Percentiles rank a stretch among this genome's conserved stretches.
phyloP scores from a whole-genome alignment of 2,888 invertebrate species.

The Drosophila hawaiiensis region DNA sequence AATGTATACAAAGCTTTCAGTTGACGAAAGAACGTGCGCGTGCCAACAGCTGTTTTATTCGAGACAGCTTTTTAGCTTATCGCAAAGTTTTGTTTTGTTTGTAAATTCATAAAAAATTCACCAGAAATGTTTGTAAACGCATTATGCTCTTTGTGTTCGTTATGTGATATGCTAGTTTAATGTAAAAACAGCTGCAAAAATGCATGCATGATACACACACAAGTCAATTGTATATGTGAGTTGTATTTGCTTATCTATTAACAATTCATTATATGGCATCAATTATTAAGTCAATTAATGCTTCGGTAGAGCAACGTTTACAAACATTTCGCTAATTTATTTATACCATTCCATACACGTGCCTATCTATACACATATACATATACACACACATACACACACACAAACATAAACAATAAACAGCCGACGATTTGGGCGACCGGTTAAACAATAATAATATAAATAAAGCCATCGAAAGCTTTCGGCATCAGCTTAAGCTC shows the following conservation, averaged over 20 bases:
- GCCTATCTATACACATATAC: constrained; percentile 17
- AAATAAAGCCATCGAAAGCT: constrained; percentile 26
- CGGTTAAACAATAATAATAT: neutral
- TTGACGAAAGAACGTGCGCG: constrained; percentile 38
- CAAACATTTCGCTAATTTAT: constrained; percentile 29
- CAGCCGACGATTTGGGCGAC: neutral
- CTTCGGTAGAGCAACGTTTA: constrained; percentile 7
- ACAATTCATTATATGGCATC: constrained; percentile 33
- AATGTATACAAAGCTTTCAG: constrained; percentile 42
- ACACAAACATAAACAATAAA: constrained; percentile 14
- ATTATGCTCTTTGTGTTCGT: neutral
- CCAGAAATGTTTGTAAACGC: constrained; percentile 37
- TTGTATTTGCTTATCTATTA: constrained; percentile 9
- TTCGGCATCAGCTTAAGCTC: constrained; percentile 13
- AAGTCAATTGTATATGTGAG: neutral
- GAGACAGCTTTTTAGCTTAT: constrained; percentile 34
- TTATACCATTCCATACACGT: constrained; percentile 19
- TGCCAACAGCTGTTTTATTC: constrained; percentile 43
- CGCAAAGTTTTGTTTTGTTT: constrained; percentile 16
- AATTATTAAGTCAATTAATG: constrained; percentile 4
- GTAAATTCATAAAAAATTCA: constrained; percentile 2
- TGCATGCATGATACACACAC: neutral
- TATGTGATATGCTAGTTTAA: constrained; percentile 2
- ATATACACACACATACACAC: constrained; percentile 21
- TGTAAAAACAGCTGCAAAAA: neutral